Conservation (phyloP, 2,113 vertebrate species). For the Heterotilapia buettikoferi region DNA sequence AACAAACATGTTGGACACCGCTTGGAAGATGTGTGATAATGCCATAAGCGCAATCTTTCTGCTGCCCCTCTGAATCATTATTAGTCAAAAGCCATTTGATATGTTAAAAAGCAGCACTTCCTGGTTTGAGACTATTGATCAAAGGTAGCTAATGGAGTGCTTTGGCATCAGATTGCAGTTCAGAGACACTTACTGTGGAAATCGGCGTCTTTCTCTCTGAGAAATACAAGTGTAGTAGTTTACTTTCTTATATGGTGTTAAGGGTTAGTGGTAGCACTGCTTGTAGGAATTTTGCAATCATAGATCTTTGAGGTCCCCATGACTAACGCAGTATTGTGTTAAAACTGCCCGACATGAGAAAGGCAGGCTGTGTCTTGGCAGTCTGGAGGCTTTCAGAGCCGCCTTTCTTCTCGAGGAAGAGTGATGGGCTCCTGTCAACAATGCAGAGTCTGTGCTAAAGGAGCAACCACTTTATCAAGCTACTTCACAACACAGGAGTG, state of each 20-base stretch:
- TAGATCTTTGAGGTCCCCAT: slow-evolving; percentile 27
- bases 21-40: slow-evolving; percentile 18
- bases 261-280: not conserved
- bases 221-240: not conserved
- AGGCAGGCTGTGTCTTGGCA: slow-evolving; percentile 50
- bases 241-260: not conserved
- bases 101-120: not conserved
- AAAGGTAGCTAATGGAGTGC: slow-evolving; percentile 8
- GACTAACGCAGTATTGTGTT: slow-evolving; percentile 21
- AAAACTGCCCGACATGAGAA: slow-evolving; percentile 39
- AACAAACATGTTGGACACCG: not conserved
- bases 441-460: slow-evolving; percentile 57
- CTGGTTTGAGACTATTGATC: slow-evolving; percentile 16
- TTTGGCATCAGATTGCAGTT: not conserved
- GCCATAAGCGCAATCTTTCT: slow-evolving; percentile 5
- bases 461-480: slow-evolving; percentile 50
- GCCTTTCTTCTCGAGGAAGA: slow-evolving; percentile 49
- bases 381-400: slow-evolving; percentile 44
- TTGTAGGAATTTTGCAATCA: slow-evolving; percentile 1
- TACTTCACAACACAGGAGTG: slow-evolving; percentile 46
- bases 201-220: not conserved
- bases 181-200: not conserved
- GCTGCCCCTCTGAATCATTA: not conserved
- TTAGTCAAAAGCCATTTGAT: slow-evolving; percentile 24
- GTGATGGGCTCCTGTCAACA: slow-evolving; percentile 52